Conservation (phyloP, 2,113 vertebrate species). For the Ailurus styani region DNA sequence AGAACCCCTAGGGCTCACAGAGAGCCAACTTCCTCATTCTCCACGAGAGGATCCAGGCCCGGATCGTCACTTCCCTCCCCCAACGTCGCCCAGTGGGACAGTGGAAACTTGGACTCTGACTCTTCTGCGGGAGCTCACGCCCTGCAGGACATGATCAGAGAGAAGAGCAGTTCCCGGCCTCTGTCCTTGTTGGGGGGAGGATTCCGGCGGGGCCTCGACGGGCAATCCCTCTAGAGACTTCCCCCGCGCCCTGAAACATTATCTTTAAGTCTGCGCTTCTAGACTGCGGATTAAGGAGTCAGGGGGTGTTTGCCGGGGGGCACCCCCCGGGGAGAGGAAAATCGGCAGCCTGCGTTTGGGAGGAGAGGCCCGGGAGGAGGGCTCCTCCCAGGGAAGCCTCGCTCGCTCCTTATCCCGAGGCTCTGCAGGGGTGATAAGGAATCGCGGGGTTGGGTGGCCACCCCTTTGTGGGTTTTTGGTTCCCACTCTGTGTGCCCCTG, state of each 20-base stretch:
- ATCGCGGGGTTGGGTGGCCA: rapidly evolving
- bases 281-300: background rate
- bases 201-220: background rate
- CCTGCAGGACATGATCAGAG: background rate
- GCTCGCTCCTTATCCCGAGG: background rate
- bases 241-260: background rate
- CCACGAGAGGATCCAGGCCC: background rate
- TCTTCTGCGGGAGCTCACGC: background rate
- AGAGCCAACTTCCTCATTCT: background rate
- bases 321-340: background rate
- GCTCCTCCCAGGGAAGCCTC: background rate
- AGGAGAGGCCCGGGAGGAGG: background rate
- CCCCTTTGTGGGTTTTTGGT: background rate
- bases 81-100: rapidly evolving
- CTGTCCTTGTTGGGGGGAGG: too few relatives aligned
- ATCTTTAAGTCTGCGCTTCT: background rate
- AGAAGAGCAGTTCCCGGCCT: background rate
- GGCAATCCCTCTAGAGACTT: background rate
- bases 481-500: background rate
- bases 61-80: background rate
- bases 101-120: background rate
- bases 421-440: background rate
- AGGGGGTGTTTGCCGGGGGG: background rate
- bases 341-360: background rate
- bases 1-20: background rate